Evolutionary conservation across 1,140 invertebrate genomes (phyloP).

Genomic region (Pomacea maculata): DNA sequence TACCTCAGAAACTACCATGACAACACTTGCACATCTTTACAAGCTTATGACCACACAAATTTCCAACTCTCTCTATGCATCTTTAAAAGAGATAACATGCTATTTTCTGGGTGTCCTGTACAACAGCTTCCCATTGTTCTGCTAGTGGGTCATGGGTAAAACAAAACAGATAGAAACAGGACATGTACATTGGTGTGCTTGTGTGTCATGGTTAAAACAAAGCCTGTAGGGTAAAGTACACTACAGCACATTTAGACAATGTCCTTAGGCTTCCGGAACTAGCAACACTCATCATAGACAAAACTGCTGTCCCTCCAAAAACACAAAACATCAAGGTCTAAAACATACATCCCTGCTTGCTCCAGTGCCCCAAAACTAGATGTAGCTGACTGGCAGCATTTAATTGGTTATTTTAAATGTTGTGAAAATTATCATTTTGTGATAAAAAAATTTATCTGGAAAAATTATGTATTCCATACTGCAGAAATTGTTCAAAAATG

Average conservation of each 20-base stretch:
- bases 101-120: neutral
- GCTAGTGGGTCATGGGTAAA: no score
- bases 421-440: neutral
- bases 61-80: no score
- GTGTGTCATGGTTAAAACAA: neutral
- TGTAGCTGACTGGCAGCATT: neutral
- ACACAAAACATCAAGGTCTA: constrained; percentile 27
- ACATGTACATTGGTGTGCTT: neutral
- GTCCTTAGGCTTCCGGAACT: constrained; percentile 8
- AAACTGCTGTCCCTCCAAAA: constrained; percentile 9
- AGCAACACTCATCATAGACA: constrained; percentile 22
- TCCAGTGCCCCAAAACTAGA: constrained; percentile 7
- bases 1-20: no score
- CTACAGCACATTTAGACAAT: neutral
- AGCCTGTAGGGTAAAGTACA: neutral
- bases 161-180: neutral
- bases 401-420: neutral
- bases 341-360: constrained; percentile 11
- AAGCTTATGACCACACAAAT: no score
- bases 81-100: neutral
- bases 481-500: no score
- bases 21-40: no score
- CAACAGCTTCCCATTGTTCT: neutral
- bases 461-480: no score
- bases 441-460: no score